phyloP scores from a whole-genome alignment of 2,797 vertebrate species.

The Enteromius radiatus region DNA sequence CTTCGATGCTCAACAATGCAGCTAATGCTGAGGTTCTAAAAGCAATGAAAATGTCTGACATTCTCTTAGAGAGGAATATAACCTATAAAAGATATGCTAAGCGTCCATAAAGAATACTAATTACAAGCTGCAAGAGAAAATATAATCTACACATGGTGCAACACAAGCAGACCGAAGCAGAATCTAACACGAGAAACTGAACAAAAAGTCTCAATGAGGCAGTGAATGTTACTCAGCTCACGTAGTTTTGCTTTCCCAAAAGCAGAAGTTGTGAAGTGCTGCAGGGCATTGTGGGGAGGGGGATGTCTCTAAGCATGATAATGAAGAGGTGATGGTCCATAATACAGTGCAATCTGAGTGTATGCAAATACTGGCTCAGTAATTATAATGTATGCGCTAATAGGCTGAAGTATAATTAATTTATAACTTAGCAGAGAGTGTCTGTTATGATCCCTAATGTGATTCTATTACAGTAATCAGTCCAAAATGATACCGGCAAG shows the following conservation, averaged over 20 bases:
- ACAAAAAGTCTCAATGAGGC: slow-evolving; percentile 1
- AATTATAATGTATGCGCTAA: slow-evolving; percentile 88
- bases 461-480: slow-evolving; percentile 88
- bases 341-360: slow-evolving; percentile 73
- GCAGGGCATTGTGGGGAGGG: slow-evolving; percentile 52
- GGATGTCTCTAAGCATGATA: slow-evolving; percentile 65
- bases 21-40: neutral
- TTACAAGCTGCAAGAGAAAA: neutral
- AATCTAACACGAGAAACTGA: neutral
- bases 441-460: slow-evolving; percentile 85
- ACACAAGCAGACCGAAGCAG: neutral
- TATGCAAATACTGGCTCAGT: slow-evolving; percentile 82
- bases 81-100: slow-evolving; percentile 8
- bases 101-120: slow-evolving; percentile 28
- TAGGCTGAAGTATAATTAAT: slow-evolving; percentile 83
- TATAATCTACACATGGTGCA: neutral
- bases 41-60: neutral
- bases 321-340: slow-evolving; percentile 69
- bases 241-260: slow-evolving; percentile 27
- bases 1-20: neutral
- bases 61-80: neutral
- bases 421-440: slow-evolving; percentile 86
- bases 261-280: slow-evolving; percentile 56
- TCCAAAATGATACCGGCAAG: slow-evolving; percentile 86
- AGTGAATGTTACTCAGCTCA: slow-evolving; percentile 40